phyloP scores from a whole-genome alignment of 1,140 invertebrate species.

The Psilanteris sp. region DNA sequence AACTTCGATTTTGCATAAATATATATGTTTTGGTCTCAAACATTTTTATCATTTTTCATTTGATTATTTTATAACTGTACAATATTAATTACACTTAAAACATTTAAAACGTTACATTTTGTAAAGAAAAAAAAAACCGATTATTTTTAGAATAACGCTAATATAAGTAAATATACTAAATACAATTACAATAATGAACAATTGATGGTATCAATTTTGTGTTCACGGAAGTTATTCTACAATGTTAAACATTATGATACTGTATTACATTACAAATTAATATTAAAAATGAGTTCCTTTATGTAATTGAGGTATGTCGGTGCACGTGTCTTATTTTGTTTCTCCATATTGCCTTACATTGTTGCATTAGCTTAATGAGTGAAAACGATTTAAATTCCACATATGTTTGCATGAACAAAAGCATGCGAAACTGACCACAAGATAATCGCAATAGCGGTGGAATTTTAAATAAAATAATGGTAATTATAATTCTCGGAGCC shows the following conservation, averaged over 20 bases:
- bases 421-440: constrained; percentile 65
- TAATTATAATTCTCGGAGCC: constrained; percentile 60
- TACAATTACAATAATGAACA: too few relatives aligned
- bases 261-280: constrained; percentile 11
- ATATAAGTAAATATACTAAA: too few relatives aligned
- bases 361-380: constrained; percentile 65
- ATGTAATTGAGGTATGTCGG: constrained; percentile 49
- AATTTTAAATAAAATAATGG: constrained; percentile 67
- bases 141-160: too few relatives aligned
- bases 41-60: too few relatives aligned
- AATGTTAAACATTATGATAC: constrained; percentile 15
- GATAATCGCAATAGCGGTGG: constrained; percentile 55
- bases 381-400: constrained; percentile 68
- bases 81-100: too few relatives aligned
- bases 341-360: constrained; percentile 61
- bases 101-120: too few relatives aligned
- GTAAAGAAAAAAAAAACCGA: too few relatives aligned
- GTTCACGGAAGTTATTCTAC: too few relatives aligned
- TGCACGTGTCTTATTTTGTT: constrained; percentile 57
- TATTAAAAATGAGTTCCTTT: constrained; percentile 43
- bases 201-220: too few relatives aligned
- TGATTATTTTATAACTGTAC: too few relatives aligned
- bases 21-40: too few relatives aligned
- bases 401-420: constrained; percentile 66
- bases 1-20: too few relatives aligned